These are phyloP conservation scores for Hirtodrosophila confusa DNA, from an alignment of 2,888 invertebrate species.

Conservation along the genomic window DNA sequence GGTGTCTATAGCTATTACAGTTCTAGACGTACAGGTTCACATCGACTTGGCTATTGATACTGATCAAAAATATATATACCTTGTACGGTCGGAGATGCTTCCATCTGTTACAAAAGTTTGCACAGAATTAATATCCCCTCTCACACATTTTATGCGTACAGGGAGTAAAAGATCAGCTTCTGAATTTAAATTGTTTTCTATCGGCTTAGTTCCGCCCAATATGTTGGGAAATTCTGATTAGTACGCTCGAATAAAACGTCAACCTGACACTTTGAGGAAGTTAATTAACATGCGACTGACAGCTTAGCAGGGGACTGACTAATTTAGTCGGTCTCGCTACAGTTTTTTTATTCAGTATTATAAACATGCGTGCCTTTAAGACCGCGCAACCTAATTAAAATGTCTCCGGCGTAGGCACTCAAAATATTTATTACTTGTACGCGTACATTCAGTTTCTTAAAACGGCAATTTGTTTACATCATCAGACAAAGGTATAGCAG, in stretches of 20 bases:
- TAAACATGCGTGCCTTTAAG: conserved; percentile 55
- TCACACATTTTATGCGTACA: too few relatives aligned
- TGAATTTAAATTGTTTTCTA: conserved; percentile 42
- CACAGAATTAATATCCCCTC: too few relatives aligned
- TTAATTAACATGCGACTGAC: conserved; percentile 63
- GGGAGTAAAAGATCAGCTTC: conserved; percentile 1
- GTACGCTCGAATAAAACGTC: conserved; percentile 26
- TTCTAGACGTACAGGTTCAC: too few relatives aligned
- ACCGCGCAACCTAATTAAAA: conserved; percentile 31
- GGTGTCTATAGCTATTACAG: too few relatives aligned
- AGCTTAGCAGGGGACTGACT: conserved; percentile 27
- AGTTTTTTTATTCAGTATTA: conserved; percentile 9
- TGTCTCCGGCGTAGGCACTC: conserved; percentile 32
- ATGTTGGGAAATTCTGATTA: conserved; percentile 34
- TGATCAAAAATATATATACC: too few relatives aligned
- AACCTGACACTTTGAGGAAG: conserved; percentile 63
- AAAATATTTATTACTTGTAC: conserved; percentile 19
- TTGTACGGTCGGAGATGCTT: too few relatives aligned
- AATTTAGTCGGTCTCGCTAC: conserved; percentile 42
- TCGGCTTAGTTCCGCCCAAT: conserved; percentile 59
- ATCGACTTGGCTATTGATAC: too few relatives aligned
- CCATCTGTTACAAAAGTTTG: too few relatives aligned
- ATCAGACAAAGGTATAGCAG: conserved; percentile 7
- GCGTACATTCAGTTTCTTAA: neutral
- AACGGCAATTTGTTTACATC: conserved; percentile 20